Base-by-base conservation (phyloP, 2,797 vertebrate species). In the Sebastes vulpes region DNA sequence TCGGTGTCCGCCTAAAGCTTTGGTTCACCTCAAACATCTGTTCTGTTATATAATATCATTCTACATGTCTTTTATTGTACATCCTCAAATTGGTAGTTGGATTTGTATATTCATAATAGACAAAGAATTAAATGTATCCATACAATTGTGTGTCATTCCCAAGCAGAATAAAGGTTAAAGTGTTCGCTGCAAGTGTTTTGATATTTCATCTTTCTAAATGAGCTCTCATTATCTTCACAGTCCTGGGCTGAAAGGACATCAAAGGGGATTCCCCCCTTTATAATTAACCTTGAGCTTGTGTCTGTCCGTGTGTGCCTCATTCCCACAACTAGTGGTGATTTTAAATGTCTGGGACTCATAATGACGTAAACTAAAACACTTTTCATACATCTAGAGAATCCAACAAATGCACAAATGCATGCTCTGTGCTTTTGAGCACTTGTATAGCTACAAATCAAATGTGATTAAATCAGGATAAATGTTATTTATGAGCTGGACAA, bases 81-180 rank as follows among this genome's bases (percentile, higher is more conserved):
- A 46, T 63, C 16, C 50, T 61, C 9, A 56, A 26, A 71, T 50
- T 58, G 7, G 2, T 52, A 23, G 1, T 5, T 57, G 11, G 12
- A 61, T 23, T 65, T 65, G 48, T 9, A 32, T 29, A 23, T 61
- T 72, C 6, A 73, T 3, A 59, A 50, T n/a, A 50, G 0, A 75
- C 48, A 28, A 38, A 23, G n/a, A 18, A 1, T 48, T 1, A 2
- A 50, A 63, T 16, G 2, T 72, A 10, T 32, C 10, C 1, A 48
- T 46, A 6, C 28, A 65, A 75, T 9, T 46, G 20, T 42, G 20
- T 3, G n/a, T 58, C 3, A 69, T 66, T 28, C 6, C 53, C n/a
- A 28, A 56, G 14, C 60, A 59, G 9, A 80, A 77, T 79, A 79
- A 84, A 85, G 9, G 1, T 28, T n/a, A 32, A 71, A 82, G 28